Evolutionary conservation across 2,888 invertebrate species (phyloP).

Genomic region (Lagria hirta): DNA sequence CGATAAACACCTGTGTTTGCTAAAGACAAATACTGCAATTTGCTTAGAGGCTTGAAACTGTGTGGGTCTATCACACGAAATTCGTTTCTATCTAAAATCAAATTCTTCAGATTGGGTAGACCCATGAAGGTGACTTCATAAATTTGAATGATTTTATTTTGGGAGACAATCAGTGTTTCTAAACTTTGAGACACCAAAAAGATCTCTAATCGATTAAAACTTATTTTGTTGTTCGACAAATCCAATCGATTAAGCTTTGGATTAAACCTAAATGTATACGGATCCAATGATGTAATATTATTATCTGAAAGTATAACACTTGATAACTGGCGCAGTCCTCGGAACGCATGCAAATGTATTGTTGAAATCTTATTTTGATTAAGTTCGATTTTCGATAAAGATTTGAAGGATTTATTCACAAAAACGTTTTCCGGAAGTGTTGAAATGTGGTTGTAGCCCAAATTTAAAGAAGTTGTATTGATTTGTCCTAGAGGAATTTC

Average conservation of each 20-base stretch:
- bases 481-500: constrained; percentile 41
- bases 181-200: constrained; percentile 46
- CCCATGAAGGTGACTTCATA: constrained; percentile 48
- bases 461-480: constrained; percentile 37
- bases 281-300: constrained; percentile 42
- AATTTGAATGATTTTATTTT: constrained; percentile 47
- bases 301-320: constrained; percentile 48
- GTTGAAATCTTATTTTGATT: constrained; percentile 45
- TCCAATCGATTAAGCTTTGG: constrained; percentile 44
- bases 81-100: constrained; percentile 47
- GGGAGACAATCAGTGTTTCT: constrained; percentile 45
- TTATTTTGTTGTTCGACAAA: constrained; percentile 45
- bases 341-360: constrained; percentile 45
- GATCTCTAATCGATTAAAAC: constrained; percentile 41
- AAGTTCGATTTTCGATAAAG: constrained; percentile 42
- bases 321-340: constrained; percentile 41
- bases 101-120: constrained; percentile 44
- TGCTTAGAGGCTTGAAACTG: constrained; percentile 44
- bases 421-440: constrained; percentile 42
- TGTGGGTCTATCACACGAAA: constrained; percentile 42
- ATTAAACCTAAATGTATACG: constrained; percentile 46
- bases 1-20: constrained; percentile 48
- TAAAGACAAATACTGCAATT: constrained; percentile 48
- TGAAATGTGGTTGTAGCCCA: constrained; percentile 46
- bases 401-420: constrained; percentile 42